Evolutionary conservation across 2,113 vertebrate genomes (phyloP).

Genomic region (Equus przewalskii): DNA sequence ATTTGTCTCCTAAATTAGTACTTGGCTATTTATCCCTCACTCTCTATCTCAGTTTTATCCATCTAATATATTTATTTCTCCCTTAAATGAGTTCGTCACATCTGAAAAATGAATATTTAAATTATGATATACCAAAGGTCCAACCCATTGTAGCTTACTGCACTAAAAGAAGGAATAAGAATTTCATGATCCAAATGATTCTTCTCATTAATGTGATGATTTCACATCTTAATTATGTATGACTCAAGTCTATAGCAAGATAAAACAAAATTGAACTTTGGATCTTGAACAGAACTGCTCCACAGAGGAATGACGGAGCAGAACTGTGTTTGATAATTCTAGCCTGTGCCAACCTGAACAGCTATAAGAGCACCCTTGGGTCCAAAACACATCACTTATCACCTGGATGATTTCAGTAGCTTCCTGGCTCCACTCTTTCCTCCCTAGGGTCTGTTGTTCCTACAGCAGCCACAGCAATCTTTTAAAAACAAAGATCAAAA

Average conservation of each 20-base stretch:
- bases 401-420: neutral
- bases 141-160: neutral
- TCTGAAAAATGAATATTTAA: neutral
- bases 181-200: neutral
- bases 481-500: neutral
- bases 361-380: rapidly evolving
- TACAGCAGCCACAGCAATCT: neutral
- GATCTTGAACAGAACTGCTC: neutral
- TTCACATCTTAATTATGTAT: neutral
- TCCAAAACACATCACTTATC: neutral
- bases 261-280: neutral
- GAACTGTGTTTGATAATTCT: neutral
- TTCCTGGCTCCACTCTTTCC: neutral
- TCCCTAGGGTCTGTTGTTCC: neutral
- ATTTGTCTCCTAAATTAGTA: neutral
- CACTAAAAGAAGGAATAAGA: neutral
- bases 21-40: neutral
- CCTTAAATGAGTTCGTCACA: neutral
- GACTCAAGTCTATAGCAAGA: neutral
- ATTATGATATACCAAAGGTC: neutral
- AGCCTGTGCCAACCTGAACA: too few species aligned
- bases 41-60: neutral
- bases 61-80: neutral
- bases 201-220: neutral
- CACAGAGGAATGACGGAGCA: neutral